Percentiles rank a stretch among this genome's conserved stretches.
Evolutionary conservation across 2,797 vertebrate species (phyloP).

Genomic region (Centroberyx gerrardi): DNA sequence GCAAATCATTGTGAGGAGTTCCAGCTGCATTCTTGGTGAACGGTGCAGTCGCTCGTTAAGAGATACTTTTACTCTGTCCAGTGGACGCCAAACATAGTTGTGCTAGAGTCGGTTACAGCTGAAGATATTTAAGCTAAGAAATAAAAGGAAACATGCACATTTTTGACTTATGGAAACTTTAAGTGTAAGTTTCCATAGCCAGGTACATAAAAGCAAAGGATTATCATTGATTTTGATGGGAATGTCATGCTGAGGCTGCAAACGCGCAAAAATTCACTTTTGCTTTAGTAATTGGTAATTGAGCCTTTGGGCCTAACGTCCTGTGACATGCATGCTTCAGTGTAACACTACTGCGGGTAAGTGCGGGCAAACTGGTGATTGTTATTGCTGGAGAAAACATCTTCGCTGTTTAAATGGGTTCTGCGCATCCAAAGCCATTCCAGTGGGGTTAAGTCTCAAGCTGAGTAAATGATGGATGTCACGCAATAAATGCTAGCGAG

Average conservation of each 20-base stretch:
- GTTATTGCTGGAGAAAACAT: slow-evolving; percentile 41
- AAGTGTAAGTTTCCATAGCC: background rate
- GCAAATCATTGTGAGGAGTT: slow-evolving; percentile 22
- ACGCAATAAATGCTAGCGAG: slow-evolving; percentile 59
- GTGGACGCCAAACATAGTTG: background rate
- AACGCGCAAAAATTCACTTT: slow-evolving; percentile 37
- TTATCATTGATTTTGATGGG: slow-evolving; percentile 29
- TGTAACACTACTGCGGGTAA: background rate
- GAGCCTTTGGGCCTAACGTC: slow-evolving; percentile 50
- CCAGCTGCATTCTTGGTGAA: background rate
- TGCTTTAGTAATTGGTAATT: slow-evolving; percentile 54
- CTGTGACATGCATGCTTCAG: slow-evolving; percentile 19
- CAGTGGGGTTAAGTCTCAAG: slow-evolving; percentile 44
- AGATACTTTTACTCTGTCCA: slow-evolving; percentile 3
- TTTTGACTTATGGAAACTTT: too few species aligned
- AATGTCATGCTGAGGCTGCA: slow-evolving; percentile 44
- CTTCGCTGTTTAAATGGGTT: slow-evolving; percentile 36
- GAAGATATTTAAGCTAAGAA: background rate
- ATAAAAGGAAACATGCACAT: background rate
- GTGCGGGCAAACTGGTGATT: slow-evolving; percentile 56
- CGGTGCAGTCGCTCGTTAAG: background rate
- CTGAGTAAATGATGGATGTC: slow-evolving; percentile 65
- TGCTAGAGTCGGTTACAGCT: background rate
- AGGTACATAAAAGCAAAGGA: slow-evolving; percentile 3
- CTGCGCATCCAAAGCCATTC: slow-evolving; percentile 39